Base-by-base conservation (phyloP, 2,888 invertebrate species). In the Mylabris sibirica region DNA sequence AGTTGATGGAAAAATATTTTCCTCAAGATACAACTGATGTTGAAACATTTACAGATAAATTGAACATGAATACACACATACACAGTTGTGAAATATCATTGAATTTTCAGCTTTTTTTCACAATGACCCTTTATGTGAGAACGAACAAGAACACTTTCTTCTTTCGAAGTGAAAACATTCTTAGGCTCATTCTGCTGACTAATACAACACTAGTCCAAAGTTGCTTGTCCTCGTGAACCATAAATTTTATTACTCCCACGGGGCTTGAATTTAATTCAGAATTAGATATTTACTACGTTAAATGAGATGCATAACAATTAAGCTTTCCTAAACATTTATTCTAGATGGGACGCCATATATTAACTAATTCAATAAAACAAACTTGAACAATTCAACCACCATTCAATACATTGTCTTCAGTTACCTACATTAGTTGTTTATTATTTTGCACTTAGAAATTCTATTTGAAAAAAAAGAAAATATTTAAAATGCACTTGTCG, bases 291-390 rank as follows among this genome's bases (percentile, higher is more conserved):
- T 70, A 68, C 70, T 63, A 63, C 65, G 72, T 68, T 72, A 72
- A 72, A 72, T 72, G 70, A 70, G 67, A 66, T 72, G 72, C 72
- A 72, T 72, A 70, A 72, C 65, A 72, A 72, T 72, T 70, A 69
- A 63, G 64, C 63, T 26, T 17, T 60, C 60, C 60, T 61, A 71
- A 65, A 69, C 67, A 65, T 67, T 67, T 72, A 72, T 69, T 66
- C 61, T 60, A 65, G 59, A 65, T 72, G 63, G 59, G 38, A 44
- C 34, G 68, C 64, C 53, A 68, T 68, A 60, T 59, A 53, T 66
- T 67, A 64, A 72, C 62, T 67, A 69, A 70, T 70, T 72, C 20
- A 34, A 20, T 63, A 22, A 12, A 63, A 26, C 24, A 38, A n/a
- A 41, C 44, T 24, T 5, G 24, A 34, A 24, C n/a, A 60, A 60